These are phyloP conservation scores for Atrichornis clamosus DNA, from an alignment of 2,113 vertebrate species.

Conservation along the genomic window DNA sequence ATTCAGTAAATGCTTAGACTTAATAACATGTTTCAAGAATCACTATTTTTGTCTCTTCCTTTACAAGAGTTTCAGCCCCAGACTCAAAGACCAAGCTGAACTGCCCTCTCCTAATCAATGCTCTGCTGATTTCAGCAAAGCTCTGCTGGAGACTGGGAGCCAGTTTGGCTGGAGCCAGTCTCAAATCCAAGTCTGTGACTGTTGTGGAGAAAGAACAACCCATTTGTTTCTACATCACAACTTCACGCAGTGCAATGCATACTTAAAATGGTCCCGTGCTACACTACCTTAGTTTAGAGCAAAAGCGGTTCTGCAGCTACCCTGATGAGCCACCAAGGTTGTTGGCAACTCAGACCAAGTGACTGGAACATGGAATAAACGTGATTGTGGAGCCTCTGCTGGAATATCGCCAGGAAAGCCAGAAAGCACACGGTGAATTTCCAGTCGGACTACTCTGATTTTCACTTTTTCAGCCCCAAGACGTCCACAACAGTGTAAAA, in stretches of 20 bases:
- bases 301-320: neutral
- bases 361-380: neutral
- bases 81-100: neutral
- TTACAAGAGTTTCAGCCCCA: neutral
- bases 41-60: neutral
- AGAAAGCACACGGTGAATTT: neutral
- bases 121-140: neutral
- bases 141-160: neutral
- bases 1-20: slow-evolving; percentile 7
- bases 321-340: neutral
- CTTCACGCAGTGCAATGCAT: neutral
- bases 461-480: neutral
- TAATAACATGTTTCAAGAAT: neutral
- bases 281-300: neutral
- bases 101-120: neutral
- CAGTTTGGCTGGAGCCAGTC: neutral
- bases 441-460: neutral
- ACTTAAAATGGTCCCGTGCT: neutral
- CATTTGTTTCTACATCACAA: neutral
- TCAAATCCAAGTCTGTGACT: neutral
- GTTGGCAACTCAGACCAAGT: neutral
- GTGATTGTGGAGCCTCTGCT: neutral
- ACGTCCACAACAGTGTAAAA: neutral
- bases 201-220: neutral
- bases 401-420: neutral